Evolutionary conservation across 2,797 vertebrate species (phyloP).

Genomic region (Tolypeutes matacus): DNA sequence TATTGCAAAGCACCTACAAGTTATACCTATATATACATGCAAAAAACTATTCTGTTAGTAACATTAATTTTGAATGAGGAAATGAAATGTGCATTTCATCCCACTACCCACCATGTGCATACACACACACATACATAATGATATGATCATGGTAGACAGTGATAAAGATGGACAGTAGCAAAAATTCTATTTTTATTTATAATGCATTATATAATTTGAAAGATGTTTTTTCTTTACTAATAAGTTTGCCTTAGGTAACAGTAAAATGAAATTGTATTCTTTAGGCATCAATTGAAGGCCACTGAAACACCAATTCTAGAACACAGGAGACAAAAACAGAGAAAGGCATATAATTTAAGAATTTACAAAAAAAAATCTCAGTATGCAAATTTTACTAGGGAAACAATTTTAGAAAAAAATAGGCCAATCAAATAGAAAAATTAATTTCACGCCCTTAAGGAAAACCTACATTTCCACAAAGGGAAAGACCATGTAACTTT

Average conservation of each 20-base stretch:
- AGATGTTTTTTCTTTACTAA: constrained; percentile 17
- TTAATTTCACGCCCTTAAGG: neutral
- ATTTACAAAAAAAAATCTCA: neutral
- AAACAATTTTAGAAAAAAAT: neutral
- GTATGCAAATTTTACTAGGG: neutral
- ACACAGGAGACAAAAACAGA: constrained; percentile 44
- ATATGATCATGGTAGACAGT: neutral
- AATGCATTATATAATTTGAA: constrained; percentile 14
- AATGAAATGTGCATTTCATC: neutral
- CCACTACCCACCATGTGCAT: neutral
- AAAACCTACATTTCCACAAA: neutral
- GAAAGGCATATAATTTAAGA: neutral
- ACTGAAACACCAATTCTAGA: neutral
- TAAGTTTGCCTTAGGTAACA: neutral
- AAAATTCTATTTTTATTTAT: constrained; percentile 52
- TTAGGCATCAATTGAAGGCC: neutral
- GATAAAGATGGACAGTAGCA: neutral
- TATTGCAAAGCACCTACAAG: neutral
- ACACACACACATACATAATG: neutral
- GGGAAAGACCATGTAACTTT: neutral
- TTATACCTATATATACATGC: neutral
- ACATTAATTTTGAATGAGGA: constrained; percentile 18
- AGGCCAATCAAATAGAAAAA: neutral
- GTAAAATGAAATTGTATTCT: neutral
- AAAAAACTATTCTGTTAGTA: neutral